phyloP scores from a whole-genome alignment of 2,888 invertebrate genomes.

The Gastrophysa polygoni region DNA sequence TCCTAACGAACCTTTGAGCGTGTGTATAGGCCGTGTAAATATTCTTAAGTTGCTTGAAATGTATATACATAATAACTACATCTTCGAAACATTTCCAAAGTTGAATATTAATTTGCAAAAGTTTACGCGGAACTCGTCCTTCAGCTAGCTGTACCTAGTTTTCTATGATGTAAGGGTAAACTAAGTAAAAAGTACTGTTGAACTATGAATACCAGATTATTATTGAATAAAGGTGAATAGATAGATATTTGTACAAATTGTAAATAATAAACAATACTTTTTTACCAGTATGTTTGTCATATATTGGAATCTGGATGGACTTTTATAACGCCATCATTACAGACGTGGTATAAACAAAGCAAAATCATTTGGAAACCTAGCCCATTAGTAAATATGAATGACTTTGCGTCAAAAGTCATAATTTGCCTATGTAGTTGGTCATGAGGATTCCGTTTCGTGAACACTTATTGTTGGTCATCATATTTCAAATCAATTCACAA shows the following conservation, averaged over 20 bases:
- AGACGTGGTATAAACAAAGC: background rate
- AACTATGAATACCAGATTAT: background rate
- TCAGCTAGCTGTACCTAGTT: background rate
- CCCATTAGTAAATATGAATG: too few species aligned
- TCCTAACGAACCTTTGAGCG: background rate
- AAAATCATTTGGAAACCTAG: background rate
- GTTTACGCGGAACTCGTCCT: background rate
- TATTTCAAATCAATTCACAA: too few species aligned
- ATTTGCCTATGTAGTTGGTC: too few species aligned
- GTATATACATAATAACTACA: conserved; percentile 11
- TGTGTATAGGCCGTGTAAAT: conserved; percentile 13
- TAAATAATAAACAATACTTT: conserved; percentile 47
- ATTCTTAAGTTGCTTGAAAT: conserved; percentile 12
- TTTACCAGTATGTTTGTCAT: conserved; percentile 42
- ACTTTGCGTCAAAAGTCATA: too few species aligned
- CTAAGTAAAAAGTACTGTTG: background rate
- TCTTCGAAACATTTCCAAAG: conserved; percentile 3
- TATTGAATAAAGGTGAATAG: conserved; percentile 15
- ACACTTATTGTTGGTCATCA: too few species aligned
- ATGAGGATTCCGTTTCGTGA: too few species aligned
- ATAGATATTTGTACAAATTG: conserved; percentile 43
- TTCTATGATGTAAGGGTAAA: background rate
- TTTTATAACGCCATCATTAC: background rate
- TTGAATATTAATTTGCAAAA: conserved; percentile 3
- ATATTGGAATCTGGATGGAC: conserved; percentile 7